A percentile compares a stretch with the other conserved stretches of the same genome.
These are phyloP conservation scores for Acrossocheilus fasciatus DNA, from an alignment of 2,797 vertebrate species.

Conservation along the genomic window DNA sequence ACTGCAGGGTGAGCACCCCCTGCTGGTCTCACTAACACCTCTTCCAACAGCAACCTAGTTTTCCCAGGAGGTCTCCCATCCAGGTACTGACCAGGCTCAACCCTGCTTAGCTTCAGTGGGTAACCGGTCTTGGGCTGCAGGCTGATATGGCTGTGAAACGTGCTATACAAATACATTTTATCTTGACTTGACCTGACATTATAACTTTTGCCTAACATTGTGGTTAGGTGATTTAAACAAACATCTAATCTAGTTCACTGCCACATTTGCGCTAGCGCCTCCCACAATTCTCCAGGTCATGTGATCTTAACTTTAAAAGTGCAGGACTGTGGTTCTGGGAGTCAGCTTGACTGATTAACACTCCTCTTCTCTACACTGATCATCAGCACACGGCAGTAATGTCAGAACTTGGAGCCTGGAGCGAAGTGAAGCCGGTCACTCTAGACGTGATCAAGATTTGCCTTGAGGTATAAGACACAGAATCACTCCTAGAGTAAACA, in stretches of 20 bases:
- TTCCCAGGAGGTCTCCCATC: too few relatives aligned
- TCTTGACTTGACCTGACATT: background rate
- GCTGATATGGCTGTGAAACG: too few relatives aligned
- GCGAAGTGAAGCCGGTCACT: accelerated
- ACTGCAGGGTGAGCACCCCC: too few relatives aligned
- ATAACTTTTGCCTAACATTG: background rate
- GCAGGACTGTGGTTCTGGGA: background rate
- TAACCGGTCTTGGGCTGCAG: too few relatives aligned
- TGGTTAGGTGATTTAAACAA: background rate
- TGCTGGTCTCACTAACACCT: too few relatives aligned
- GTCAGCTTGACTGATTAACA: background rate
- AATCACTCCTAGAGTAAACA: background rate
- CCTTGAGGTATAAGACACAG: background rate
- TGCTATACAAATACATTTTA: too few relatives aligned
- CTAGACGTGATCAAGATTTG: background rate
- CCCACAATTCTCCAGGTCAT: background rate
- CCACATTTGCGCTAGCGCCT: background rate
- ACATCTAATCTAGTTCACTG: background rate
- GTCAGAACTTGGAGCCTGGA: accelerated
- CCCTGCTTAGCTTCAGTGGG: too few relatives aligned
- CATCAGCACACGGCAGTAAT: background rate
- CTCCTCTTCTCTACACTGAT: background rate
- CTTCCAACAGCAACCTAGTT: too few relatives aligned
- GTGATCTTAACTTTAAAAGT: constrained; percentile 2
- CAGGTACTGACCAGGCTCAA: too few relatives aligned